These are phyloP conservation scores for Calameuta idolon DNA, from an alignment of 2,888 invertebrate species.

Conservation along the genomic window DNA sequence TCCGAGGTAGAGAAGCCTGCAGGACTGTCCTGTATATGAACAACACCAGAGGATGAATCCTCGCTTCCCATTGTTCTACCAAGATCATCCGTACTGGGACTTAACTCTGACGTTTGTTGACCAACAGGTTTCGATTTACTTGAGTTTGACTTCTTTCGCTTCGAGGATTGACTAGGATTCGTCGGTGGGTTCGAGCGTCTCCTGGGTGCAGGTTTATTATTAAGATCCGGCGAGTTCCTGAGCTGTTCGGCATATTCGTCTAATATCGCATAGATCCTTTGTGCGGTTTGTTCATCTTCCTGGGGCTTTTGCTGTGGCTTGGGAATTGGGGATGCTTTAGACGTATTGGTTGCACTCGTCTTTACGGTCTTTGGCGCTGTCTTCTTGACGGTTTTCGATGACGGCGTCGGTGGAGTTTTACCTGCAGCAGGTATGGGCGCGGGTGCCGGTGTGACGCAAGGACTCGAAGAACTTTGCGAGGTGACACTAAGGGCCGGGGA, in stretches of 20 bases:
- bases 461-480: slow-evolving; percentile 72
- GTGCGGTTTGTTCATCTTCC: slow-evolving; percentile 85
- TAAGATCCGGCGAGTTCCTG: slow-evolving; percentile 82
- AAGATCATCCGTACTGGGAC: slow-evolving; percentile 76
- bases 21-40: slow-evolving; percentile 64
- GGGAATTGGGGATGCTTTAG: slow-evolving; percentile 76
- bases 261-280: slow-evolving; percentile 82
- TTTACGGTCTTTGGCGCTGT: slow-evolving; percentile 72
- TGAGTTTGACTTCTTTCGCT: slow-evolving; percentile 77
- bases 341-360: slow-evolving; percentile 71
- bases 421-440: slow-evolving; percentile 64
- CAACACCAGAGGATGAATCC: slow-evolving; percentile 80
- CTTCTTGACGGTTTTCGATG: slow-evolving; percentile 63
- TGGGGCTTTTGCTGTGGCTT: slow-evolving; percentile 80
- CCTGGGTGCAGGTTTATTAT: slow-evolving; percentile 84
- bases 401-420: slow-evolving; percentile 67
- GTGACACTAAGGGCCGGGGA: slow-evolving; percentile 72
- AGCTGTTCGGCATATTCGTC: slow-evolving; percentile 85
- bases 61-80: slow-evolving; percentile 80
- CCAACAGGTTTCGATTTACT: slow-evolving; percentile 71
- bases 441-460: slow-evolving; percentile 71
- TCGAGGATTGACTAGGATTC: slow-evolving; percentile 77
- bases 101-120: slow-evolving; percentile 69
- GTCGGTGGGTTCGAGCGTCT: slow-evolving; percentile 80
- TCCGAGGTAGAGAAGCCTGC: slow-evolving; percentile 63